Conservation (phyloP, 1,140 invertebrate species). For the Drepana arcuata region DNA sequence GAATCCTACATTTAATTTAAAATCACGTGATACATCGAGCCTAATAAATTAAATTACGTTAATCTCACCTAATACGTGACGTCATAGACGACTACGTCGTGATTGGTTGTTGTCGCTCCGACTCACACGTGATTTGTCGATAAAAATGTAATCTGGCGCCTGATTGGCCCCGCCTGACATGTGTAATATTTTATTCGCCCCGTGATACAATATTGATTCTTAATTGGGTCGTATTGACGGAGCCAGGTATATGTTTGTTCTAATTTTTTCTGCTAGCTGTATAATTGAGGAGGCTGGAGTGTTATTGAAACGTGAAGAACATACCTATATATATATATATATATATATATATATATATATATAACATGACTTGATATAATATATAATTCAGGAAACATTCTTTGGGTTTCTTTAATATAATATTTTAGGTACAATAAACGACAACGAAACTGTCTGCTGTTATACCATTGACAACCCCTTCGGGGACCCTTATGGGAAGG, state of each 20-base stretch:
- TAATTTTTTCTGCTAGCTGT: background rate
- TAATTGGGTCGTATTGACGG: conserved; percentile 6
- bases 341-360: background rate
- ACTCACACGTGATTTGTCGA: conserved; percentile 4
- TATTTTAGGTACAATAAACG: too few relatives aligned
- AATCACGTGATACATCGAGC: too few relatives aligned
- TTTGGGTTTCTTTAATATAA: too few relatives aligned
- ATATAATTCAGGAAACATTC: too few relatives aligned
- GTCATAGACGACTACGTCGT: conserved; percentile 1
- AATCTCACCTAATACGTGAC: too few relatives aligned
- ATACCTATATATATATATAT: background rate
- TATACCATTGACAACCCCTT: too few relatives aligned
- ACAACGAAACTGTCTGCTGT: too few relatives aligned
- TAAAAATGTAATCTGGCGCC: conserved; percentile 7
- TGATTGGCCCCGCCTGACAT: conserved; percentile 5
- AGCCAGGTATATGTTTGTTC: background rate
- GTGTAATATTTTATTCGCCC: conserved; percentile 5
- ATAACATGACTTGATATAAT: background rate
- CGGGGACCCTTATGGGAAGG: too few relatives aligned
- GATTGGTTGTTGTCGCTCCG: conserved; percentile 5
- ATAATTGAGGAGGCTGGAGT: background rate
- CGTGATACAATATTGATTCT: conserved; percentile 4
- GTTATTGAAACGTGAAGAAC: background rate
- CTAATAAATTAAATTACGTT: too few relatives aligned
- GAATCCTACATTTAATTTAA: too few relatives aligned